Evolutionary conservation across 2,888 invertebrate genomes (phyloP).

Genomic region (Aquatica leii): DNA sequence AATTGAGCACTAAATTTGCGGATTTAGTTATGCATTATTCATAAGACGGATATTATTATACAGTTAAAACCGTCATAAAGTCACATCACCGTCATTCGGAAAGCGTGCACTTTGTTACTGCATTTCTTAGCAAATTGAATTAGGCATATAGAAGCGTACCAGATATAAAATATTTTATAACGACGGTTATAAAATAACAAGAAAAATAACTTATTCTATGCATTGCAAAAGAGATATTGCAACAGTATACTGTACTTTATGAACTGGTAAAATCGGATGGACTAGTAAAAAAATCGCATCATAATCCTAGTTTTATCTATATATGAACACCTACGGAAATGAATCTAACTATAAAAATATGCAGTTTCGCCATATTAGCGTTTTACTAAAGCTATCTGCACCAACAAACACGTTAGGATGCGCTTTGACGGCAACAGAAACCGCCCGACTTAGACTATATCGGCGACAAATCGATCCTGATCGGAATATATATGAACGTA

Average conservation of each 20-base stretch:
- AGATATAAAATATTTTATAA: constrained; percentile 4
- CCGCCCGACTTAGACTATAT: constrained; percentile 37
- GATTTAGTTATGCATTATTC: constrained; percentile 31
- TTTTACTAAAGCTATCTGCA: constrained; percentile 23
- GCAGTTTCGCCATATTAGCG: constrained; percentile 31
- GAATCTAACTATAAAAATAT: constrained; percentile 33
- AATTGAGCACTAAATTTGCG: background rate
- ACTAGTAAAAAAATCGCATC: constrained; percentile 17
- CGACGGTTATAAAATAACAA: constrained; percentile 8
- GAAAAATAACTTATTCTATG: constrained; percentile 18
- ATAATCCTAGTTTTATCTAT: constrained; percentile 27
- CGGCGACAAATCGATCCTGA: constrained; percentile 37
- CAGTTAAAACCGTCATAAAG: constrained; percentile 29
- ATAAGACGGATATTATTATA: constrained; percentile 26
- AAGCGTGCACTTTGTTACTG: constrained; percentile 32
- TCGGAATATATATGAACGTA: constrained; percentile 30
- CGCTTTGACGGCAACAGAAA: constrained; percentile 34
- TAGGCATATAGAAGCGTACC: constrained; percentile 10
- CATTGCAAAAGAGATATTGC: constrained; percentile 16
- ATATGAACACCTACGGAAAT: constrained; percentile 33
- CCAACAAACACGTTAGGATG: constrained; percentile 27
- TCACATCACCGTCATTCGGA: constrained; percentile 28
- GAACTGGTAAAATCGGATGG: constrained; percentile 26
- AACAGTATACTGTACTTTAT: constrained; percentile 16
- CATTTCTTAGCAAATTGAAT: constrained; percentile 21